phyloP scores from a whole-genome alignment of 2,113 vertebrate genomes.

The Carassius auratus region DNA sequence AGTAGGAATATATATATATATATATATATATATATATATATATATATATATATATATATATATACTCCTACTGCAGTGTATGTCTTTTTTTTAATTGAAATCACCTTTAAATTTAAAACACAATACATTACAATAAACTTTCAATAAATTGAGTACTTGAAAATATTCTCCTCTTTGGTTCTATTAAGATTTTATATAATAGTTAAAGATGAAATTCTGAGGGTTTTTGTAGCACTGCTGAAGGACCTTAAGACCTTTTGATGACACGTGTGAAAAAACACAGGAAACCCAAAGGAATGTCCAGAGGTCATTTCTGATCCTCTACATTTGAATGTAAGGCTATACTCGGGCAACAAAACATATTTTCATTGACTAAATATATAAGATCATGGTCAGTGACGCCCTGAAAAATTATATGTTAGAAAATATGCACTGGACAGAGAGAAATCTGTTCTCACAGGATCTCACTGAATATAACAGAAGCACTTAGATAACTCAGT shows the following conservation, averaged over 20 bases:
- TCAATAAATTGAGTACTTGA: background rate
- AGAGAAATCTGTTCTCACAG: conserved; percentile 25
- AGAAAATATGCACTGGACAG: conserved; percentile 48
- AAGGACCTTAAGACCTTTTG: conserved; percentile 12
- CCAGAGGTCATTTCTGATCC: conserved; percentile 63
- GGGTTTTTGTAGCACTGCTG: background rate
- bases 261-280: conserved; percentile 40
- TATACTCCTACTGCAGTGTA: no score
- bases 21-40: no score
- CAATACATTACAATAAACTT: no score
- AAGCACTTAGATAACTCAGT: background rate
- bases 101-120: no score
- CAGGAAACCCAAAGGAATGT: conserved; percentile 70
- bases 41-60: no score
- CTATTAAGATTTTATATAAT: background rate
- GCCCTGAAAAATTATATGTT: conserved; percentile 76
- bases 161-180: background rate
- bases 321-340: conserved; percentile 65
- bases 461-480: background rate
- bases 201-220: background rate
- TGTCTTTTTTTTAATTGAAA: no score
- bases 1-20: no score
- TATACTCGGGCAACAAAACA: conserved; percentile 59
- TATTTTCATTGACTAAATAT: conserved; percentile 74
- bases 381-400: conserved; percentile 67